Evolutionary conservation across 2,113 vertebrate species (phyloP), one percentile per base, ranked within the genome.

Genomic region (Macquaria ambigua): DNA sequence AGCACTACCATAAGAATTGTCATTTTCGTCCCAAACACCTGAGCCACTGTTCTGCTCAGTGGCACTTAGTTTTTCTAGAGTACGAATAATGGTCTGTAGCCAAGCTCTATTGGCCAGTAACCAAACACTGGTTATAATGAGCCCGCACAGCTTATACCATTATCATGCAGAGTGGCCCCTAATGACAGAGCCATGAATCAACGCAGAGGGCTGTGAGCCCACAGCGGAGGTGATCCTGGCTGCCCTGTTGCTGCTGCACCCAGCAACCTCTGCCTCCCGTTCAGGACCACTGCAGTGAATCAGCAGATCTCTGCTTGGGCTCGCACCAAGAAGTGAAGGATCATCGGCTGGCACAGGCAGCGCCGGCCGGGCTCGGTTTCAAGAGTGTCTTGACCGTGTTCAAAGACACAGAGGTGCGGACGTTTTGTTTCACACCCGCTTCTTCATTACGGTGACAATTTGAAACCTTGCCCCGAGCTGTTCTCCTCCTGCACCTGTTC

Each of bases 201-300:
- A 75, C 6, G 8, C 74, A 61, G 70, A 67, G 71, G 71, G 31
- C 77, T 72, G 46, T 1, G 23, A 48, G 74, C 68, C 58, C 56
- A 72, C 25, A 48, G 55, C 46, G 23, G 52, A 71, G 72, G 72
- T 15, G 76, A 88, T 90, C 81, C 63, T 31, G 62, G 83, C 86
- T 81, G 91, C 69, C 72, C 18, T 80, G 64, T 58, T 78, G 77
- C 86, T 72, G 72, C 87, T 76, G 85, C 87, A 88, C 77, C 81
- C 74, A 37, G 67, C 82, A 84, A 81, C 84, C 89, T 82, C 77
- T 31, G 56, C 72, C 89, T 86, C 81, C 80, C 68, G 76, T 84
- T 79, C 79, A 10, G 82, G 70, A 83, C 85, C 86, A 80, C 93
- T 90, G 92, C 94, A 93, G 93, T 92, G 93, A 95, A 92, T 93